Evolutionary conservation across 2,888 invertebrate genomes (phyloP).

Genomic region (Macaria notata): DNA sequence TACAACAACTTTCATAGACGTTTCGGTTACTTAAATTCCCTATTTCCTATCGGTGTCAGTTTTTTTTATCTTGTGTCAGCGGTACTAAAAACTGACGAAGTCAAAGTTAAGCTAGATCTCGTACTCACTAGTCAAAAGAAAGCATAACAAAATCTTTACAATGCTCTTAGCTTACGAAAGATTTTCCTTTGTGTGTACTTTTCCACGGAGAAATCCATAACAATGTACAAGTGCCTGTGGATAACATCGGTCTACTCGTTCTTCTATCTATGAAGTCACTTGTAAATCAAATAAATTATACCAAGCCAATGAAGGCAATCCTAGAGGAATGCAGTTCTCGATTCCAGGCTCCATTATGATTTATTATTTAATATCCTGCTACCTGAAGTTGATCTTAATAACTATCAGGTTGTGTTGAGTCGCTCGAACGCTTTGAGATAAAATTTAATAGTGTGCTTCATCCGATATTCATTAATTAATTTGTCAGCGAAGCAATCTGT

Average conservation of each 20-base stretch:
- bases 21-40: no score
- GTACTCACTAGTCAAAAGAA: not conserved
- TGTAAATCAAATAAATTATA: slow-evolving; percentile 17
- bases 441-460: slow-evolving; percentile 14
- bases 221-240: slow-evolving; percentile 2
- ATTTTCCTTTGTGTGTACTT: not conserved
- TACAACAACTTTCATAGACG: no score
- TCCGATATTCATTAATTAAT: slow-evolving; percentile 11
- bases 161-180: not conserved
- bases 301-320: not conserved
- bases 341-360: slow-evolving; percentile 26
- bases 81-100: no score
- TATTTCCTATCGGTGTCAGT: no score
- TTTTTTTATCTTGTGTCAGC: not conserved
- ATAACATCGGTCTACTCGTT: slow-evolving; percentile 7
- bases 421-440: slow-evolving; percentile 15
- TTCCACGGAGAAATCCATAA: not conserved
- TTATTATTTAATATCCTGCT: slow-evolving; percentile 30
- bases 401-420: slow-evolving; percentile 17
- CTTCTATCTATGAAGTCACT: slow-evolving; percentile 6
- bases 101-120: no score
- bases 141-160: slow-evolving; percentile 4
- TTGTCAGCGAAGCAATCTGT: slow-evolving; percentile 1
- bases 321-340: slow-evolving; percentile 16
- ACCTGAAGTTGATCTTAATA: slow-evolving; percentile 23